These are phyloP conservation scores for Andrena flavipes DNA, from an alignment of 2,888 invertebrate species.

Conservation along the genomic window DNA sequence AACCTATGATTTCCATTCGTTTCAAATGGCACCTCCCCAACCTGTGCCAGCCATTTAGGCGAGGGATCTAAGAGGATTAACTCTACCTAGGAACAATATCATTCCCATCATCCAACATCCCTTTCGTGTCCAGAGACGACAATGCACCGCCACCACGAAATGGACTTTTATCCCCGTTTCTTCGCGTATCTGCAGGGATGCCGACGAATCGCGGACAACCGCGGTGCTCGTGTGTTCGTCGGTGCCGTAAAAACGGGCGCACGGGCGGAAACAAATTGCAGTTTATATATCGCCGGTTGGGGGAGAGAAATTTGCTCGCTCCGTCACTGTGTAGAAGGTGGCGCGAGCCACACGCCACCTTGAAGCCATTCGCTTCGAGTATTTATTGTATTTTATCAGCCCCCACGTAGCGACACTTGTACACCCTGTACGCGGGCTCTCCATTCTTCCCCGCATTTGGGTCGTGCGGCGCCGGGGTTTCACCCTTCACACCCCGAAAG, in stretches of 20 bases:
- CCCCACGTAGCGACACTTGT: slow-evolving; percentile 17
- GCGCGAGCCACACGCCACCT: slow-evolving; percentile 22
- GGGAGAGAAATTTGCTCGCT: slow-evolving; percentile 29
- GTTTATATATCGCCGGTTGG: neutral
- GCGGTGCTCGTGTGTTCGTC: neutral
- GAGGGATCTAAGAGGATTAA: too few species aligned
- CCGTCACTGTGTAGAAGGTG: slow-evolving; percentile 14
- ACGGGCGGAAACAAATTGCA: slow-evolving; percentile 4
- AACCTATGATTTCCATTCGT: too few species aligned
- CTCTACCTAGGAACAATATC: too few species aligned
- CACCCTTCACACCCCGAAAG: slow-evolving; percentile 5
- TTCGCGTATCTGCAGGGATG: neutral
- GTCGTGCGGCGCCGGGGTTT: neutral
- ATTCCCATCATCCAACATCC: too few species aligned
- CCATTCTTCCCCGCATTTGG: slow-evolving; percentile 26
- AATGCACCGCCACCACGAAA: neutral
- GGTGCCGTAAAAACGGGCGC: neutral
- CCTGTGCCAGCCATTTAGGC: too few species aligned
- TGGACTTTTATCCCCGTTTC: neutral
- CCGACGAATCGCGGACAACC: slow-evolving; percentile 1
- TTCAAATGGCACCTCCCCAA: too few species aligned
- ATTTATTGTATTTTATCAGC: slow-evolving; percentile 46
- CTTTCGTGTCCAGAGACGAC: neutral
- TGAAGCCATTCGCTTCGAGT: slow-evolving; percentile 10
- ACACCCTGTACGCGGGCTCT: neutral